Percentiles rank a stretch among this genome's conserved stretches.
These are phyloP conservation scores for Tetragnatha montana DNA, from an alignment of 2,888 invertebrate genomes.

Conservation along the genomic window DNA sequence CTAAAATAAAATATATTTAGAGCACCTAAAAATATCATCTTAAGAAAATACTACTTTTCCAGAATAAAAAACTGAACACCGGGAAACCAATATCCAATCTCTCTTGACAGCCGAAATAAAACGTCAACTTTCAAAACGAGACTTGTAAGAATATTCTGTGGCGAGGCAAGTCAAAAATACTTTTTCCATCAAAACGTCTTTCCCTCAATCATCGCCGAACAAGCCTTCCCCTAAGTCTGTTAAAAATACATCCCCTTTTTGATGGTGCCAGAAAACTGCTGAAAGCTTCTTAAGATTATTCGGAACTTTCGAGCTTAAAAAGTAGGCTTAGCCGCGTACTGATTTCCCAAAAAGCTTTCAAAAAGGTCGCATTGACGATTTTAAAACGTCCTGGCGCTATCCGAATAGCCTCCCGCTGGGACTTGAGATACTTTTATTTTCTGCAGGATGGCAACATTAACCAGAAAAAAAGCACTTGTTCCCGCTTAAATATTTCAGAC, in stretches of 20 bases:
- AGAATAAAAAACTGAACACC: not conserved
- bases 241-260: not conserved
- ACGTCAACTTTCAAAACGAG: not conserved
- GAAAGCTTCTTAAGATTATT: slow-evolving; percentile 1
- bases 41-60: no score
- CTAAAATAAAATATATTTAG: no score
- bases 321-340: not conserved
- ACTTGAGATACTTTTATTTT: not conserved
- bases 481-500: not conserved
- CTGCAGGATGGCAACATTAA: not conserved
- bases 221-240: not conserved
- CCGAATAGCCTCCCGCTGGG: not conserved
- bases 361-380: not conserved
- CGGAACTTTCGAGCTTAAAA: not conserved
- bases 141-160: not conserved
- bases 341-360: not conserved
- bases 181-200: not conserved
- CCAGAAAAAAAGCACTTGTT: not conserved
- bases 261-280: not conserved
- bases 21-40: no score
- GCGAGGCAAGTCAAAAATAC: not conserved
- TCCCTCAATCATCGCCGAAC: not conserved
- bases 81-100: not conserved
- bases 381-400: not conserved
- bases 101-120: not conserved